Percentiles rank a stretch among this genome's conserved stretches.
Conservation (phyloP, 2,797 vertebrate genomes). For the Psittacula derbiana region DNA sequence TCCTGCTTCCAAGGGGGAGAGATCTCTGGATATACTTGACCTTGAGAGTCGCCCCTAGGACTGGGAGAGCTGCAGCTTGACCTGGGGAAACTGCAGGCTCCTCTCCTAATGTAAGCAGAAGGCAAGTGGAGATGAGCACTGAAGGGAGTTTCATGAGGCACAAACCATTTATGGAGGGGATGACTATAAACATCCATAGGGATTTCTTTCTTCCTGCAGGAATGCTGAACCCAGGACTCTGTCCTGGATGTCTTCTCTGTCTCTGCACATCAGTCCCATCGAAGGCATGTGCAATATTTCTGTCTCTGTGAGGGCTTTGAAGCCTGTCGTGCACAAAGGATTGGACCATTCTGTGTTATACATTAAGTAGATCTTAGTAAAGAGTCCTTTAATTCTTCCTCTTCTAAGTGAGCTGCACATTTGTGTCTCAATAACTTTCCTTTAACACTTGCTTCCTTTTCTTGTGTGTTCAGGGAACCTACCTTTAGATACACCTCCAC, state of each 20-base stretch:
- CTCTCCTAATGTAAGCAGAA: background rate
- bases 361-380: background rate
- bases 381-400: background rate
- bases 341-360: background rate
- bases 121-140: background rate
- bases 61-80: background rate
- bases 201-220: background rate
- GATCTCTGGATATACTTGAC: background rate
- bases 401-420: background rate
- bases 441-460: background rate
- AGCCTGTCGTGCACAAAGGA: background rate
- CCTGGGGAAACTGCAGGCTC: background rate
- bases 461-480: background rate
- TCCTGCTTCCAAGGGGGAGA: background rate
- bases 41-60: background rate
- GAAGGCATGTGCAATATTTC: background rate
- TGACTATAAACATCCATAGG: background rate
- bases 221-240: background rate
- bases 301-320: background rate
- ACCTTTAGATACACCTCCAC: background rate
- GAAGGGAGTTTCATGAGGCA: background rate
- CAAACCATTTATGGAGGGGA: background rate
- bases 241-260: background rate
- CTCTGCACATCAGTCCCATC: background rate
- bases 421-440: background rate